These are phyloP conservation scores for Drosophila kohkoa DNA, from an alignment of 1,140 invertebrate species.

Conservation along the genomic window DNA sequence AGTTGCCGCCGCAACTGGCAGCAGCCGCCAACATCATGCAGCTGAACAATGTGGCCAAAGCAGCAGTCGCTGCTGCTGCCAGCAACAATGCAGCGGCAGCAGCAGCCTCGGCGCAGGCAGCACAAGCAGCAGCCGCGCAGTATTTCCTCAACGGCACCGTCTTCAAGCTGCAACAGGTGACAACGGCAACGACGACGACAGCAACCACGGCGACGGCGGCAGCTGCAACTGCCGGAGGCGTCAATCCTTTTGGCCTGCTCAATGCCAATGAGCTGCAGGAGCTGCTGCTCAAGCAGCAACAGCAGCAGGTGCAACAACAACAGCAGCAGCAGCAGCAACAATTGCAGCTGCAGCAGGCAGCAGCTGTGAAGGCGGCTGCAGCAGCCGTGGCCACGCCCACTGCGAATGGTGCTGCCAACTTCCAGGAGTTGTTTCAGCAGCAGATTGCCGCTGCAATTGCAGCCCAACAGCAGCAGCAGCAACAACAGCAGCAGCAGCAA, in stretches of 20 bases:
- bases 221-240: constrained; percentile 44
- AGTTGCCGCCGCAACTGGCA: constrained; percentile 79
- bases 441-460: constrained; percentile 71
- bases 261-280: constrained; percentile 71
- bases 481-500: constrained; percentile 59
- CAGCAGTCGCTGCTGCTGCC: constrained; percentile 68
- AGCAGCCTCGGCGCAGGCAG: constrained; percentile 71
- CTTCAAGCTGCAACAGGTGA: constrained; percentile 84
- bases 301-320: constrained; percentile 49
- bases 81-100: constrained; percentile 66
- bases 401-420: constrained; percentile 51
- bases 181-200: constrained; percentile 79
- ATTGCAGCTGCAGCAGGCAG: constrained; percentile 49
- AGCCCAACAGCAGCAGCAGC: constrained; percentile 73
- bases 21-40: constrained; percentile 82
- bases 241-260: constrained; percentile 73
- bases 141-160: constrained; percentile 84
- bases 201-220: constrained; percentile 74
- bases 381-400: constrained; percentile 40
- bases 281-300: constrained; percentile 71
- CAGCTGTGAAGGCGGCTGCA: constrained; percentile 33
- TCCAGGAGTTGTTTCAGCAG: constrained; percentile 78
- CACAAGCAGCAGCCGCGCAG: constrained; percentile 78
- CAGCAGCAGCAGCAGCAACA: constrained; percentile 69
- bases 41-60: constrained; percentile 74